phyloP scores from a whole-genome alignment of 2,113 vertebrate genomes.

The Psilopsiagon aurifrons region DNA sequence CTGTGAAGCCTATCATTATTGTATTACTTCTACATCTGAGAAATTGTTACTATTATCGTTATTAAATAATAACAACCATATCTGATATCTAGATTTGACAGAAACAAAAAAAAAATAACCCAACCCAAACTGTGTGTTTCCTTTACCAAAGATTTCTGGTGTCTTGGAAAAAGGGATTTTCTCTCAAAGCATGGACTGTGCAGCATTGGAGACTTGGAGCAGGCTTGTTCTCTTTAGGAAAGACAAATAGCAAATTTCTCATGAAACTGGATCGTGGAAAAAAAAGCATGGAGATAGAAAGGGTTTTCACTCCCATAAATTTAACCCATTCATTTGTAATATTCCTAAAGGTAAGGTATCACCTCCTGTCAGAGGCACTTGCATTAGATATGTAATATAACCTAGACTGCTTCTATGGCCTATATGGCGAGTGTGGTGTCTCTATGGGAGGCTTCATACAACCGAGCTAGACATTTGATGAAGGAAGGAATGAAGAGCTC shows the following conservation, averaged over 20 bases:
- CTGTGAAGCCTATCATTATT: constrained; percentile 52
- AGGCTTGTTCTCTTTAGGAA: background rate
- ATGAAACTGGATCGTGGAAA: background rate
- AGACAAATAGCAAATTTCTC: background rate
- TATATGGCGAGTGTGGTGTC: background rate
- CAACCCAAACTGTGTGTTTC: background rate
- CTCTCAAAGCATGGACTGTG: background rate
- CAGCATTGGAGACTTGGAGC: accelerated
- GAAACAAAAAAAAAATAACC: background rate
- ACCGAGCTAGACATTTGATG: background rate
- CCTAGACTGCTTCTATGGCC: background rate
- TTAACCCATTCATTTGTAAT: background rate
- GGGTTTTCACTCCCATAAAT: background rate
- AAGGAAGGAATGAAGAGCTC: background rate
- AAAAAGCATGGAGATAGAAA: background rate
- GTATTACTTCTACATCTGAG: constrained; percentile 63
- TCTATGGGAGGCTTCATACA: background rate
- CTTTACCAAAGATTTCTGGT: constrained; percentile 2
- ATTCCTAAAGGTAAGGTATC: background rate
- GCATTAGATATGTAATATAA: background rate
- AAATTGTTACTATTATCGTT: constrained; percentile 60
- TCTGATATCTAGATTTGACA: constrained; percentile 40
- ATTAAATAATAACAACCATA: constrained; percentile 61
- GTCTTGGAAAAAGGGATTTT: background rate
- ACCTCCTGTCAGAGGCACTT: background rate